These are phyloP conservation scores for Nebria brevicollis DNA, from an alignment of 2,888 invertebrate genomes.

Conservation along the genomic window DNA sequence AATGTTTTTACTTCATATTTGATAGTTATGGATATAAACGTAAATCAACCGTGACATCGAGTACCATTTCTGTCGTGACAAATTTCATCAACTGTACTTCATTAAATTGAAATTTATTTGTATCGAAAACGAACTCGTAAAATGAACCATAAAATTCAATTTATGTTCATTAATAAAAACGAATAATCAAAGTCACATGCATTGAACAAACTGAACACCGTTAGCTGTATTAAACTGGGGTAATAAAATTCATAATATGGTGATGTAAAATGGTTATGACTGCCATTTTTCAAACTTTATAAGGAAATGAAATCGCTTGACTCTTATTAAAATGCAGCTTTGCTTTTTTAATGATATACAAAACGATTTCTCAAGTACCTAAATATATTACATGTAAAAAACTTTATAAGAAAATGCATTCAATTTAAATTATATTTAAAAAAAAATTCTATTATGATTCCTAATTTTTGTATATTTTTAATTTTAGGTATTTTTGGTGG, in stretches of 20 bases:
- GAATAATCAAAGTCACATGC: neutral
- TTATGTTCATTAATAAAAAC: constrained; percentile 10
- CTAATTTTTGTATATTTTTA: too few relatives aligned
- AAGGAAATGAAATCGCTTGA: neutral
- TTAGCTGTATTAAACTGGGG: neutral
- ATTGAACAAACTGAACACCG: neutral
- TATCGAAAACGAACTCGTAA: neutral
- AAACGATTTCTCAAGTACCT: neutral
- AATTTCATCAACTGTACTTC: neutral
- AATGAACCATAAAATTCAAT: neutral
- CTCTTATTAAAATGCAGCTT: neutral
- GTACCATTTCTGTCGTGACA: neutral
- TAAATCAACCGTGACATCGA: neutral
- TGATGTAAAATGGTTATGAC: neutral
- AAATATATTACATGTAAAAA: too few relatives aligned
- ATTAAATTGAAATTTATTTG: neutral
- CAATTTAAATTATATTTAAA: too few relatives aligned
- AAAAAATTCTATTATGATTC: too few relatives aligned
- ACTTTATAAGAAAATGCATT: too few relatives aligned
- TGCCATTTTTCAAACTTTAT: neutral
- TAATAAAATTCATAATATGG: neutral
- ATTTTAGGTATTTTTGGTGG: constrained; percentile 59
- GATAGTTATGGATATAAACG: neutral
- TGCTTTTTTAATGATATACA: neutral
- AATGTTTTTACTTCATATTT: too few relatives aligned